These are phyloP conservation scores for Sorex araneus DNA, from an alignment of 2,113 vertebrate genomes.

Conservation along the genomic window DNA sequence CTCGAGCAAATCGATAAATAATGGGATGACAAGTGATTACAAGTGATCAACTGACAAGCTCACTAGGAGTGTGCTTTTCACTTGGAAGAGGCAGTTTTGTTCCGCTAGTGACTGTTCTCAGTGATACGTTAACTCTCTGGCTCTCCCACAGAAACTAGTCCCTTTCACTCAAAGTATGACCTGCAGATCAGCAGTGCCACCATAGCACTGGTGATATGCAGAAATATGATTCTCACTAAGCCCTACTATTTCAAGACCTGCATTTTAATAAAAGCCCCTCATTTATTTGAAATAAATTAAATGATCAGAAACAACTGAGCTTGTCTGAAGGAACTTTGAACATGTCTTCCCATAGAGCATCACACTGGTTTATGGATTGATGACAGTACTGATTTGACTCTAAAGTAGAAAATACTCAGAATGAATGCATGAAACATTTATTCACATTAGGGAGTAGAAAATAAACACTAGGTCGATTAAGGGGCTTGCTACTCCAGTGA, in stretches of 20 bases:
- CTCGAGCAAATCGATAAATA: too few species aligned
- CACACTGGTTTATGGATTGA: not conserved
- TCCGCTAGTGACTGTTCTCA: not conserved
- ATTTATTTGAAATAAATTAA: not conserved
- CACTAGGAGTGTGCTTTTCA: not conserved
- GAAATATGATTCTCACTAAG: not conserved
- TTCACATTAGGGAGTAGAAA: not conserved
- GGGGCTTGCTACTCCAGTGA: not conserved
- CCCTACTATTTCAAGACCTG: not conserved
- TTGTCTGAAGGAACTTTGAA: conserved; percentile 31
- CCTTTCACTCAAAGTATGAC: not conserved
- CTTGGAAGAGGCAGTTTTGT: not conserved
- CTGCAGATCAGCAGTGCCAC: not conserved
- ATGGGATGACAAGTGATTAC: too few species aligned
- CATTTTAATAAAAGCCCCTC: not conserved
- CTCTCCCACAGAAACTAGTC: not conserved
- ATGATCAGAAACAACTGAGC: conserved; percentile 1
- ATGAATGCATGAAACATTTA: conserved; percentile 2
- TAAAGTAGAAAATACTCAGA: not conserved
- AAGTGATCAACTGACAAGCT: not conserved
- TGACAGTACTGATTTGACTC: not conserved
- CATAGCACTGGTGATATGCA: not conserved
- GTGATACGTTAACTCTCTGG: not conserved
- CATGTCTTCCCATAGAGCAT: rapidly evolving
- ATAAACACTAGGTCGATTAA: not conserved